Evolutionary conservation across 37 sponge, comb jelly and placozoan genomes (phyloP).

Genomic region (Chondrilla cf. caribensis): DNA sequence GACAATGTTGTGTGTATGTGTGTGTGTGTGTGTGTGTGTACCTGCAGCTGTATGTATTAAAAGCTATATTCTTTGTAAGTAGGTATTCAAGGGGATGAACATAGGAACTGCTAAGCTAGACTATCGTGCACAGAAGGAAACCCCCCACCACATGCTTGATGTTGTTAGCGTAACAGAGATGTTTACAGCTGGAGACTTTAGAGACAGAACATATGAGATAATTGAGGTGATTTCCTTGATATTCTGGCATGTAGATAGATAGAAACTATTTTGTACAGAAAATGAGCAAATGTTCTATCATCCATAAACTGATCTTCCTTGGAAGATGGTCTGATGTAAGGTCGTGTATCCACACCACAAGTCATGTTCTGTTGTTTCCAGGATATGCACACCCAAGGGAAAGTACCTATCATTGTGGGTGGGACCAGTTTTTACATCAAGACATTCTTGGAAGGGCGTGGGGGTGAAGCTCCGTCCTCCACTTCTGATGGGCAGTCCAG

Average conservation of each 20-base stretch:
- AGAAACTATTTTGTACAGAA: neutral
- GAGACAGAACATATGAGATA: conserved; percentile 32
- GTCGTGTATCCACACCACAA: too few species aligned
- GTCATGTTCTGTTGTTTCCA: too few species aligned
- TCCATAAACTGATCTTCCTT: too few species aligned
- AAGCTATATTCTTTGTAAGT: neutral
- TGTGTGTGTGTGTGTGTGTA: neutral
- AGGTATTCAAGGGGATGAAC: conserved; percentile 63
- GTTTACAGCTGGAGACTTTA: conserved; percentile 54
- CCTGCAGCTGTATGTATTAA: neutral
- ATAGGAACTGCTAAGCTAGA: conserved; percentile 75
- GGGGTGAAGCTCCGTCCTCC: conserved; percentile 43
- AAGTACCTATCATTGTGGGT: conserved; percentile 92
- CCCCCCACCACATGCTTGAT: conserved; percentile 70
- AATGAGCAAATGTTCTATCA: neutral
- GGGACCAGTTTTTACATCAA: conserved; percentile 91
- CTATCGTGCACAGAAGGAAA: neutral
- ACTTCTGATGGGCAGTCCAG: conserved; percentile 42
- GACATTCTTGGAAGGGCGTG: conserved; percentile 50
- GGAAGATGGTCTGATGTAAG: too few species aligned
- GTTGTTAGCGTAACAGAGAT: conserved; percentile 36
- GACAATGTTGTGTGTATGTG: neutral
- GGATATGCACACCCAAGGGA: conserved; percentile 58
- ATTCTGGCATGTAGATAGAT: neutral
- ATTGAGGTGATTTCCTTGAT: too few species aligned